phyloP scores from a whole-genome alignment of 2,113 vertebrate genomes.

The Nibea albiflora region DNA sequence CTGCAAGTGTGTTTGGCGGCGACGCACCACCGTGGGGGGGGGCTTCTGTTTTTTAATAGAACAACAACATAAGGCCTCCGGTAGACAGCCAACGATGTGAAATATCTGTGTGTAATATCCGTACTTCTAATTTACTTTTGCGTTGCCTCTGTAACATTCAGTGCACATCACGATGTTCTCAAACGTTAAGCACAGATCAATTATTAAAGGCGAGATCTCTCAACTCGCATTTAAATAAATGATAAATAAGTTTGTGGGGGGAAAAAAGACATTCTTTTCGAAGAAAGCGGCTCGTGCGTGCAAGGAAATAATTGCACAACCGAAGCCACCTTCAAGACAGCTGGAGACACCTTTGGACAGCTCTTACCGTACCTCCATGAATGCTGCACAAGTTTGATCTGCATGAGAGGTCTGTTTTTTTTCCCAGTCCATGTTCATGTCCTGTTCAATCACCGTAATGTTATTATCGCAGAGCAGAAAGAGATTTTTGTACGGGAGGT shows the following conservation, averaged over 20 bases:
- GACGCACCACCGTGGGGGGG: slow-evolving; percentile 7
- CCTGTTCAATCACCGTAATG: not conserved
- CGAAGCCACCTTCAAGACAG: not conserved
- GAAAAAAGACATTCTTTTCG: not conserved
- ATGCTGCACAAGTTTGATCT: not conserved
- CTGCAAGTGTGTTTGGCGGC: slow-evolving; percentile 20
- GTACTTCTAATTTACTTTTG: slow-evolving; percentile 17
- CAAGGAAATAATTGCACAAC: not conserved
- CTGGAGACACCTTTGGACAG: not conserved
- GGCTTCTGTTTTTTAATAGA: slow-evolving; percentile 36
- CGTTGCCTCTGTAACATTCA: slow-evolving; percentile 24
- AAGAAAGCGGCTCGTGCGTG: not conserved
- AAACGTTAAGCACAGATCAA: slow-evolving; percentile 34
- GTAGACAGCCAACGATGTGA: slow-evolving; percentile 8
- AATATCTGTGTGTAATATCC: slow-evolving; percentile 8
- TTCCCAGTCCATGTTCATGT: not conserved
- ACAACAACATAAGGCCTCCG: slow-evolving; percentile 33
- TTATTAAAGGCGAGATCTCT: slow-evolving; percentile 52
- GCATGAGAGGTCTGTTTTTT: not conserved
- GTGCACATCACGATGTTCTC: slow-evolving; percentile 36
- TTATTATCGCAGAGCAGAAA: not conserved
- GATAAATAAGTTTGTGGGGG: slow-evolving; percentile 34
- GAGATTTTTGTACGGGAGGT: not conserved
- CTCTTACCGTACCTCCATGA: not conserved
- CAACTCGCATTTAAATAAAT: slow-evolving; percentile 52